These are phyloP conservation scores for Holocentrus rufus DNA, from an alignment of 2,797 vertebrate species.

Conservation along the genomic window DNA sequence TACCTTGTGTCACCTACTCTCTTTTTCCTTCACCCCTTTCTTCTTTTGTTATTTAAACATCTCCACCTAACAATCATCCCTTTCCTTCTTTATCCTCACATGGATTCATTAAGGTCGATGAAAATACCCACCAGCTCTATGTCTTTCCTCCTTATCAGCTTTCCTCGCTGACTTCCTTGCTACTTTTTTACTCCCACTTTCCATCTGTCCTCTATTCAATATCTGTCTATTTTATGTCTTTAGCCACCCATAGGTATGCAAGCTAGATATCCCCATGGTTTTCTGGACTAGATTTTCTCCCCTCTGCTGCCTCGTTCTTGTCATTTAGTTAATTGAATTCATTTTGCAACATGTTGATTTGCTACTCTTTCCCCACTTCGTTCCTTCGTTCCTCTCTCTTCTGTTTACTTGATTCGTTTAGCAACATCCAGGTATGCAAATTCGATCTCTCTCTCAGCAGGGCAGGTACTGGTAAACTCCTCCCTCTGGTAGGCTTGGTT, in stretches of 20 bases:
- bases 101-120: not conserved
- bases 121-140: not conserved
- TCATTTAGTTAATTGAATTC: too few relatives aligned
- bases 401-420: slow-evolving; percentile 74
- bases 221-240: too few relatives aligned
- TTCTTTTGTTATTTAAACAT: not conserved
- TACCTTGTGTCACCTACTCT: not conserved
- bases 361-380: too few relatives aligned
- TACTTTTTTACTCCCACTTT: not conserved
- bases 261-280: too few relatives aligned
- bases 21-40: not conserved
- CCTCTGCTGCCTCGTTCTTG: too few relatives aligned
- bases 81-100: too few relatives aligned
- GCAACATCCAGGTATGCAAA: slow-evolving; percentile 82
- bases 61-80: not conserved
- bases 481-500: slow-evolving; percentile 88
- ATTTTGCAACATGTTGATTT: too few relatives aligned
- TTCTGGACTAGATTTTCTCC: too few relatives aligned
- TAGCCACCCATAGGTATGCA: too few relatives aligned
- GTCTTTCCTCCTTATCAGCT: not conserved
- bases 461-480: slow-evolving; percentile 94
- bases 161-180: not conserved
- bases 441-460: slow-evolving; percentile 90
- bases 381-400: not conserved
- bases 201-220: too few relatives aligned